Evolutionary conservation across 1,140 invertebrate genomes (phyloP).

Genomic region (Medauroidea extradentata): DNA sequence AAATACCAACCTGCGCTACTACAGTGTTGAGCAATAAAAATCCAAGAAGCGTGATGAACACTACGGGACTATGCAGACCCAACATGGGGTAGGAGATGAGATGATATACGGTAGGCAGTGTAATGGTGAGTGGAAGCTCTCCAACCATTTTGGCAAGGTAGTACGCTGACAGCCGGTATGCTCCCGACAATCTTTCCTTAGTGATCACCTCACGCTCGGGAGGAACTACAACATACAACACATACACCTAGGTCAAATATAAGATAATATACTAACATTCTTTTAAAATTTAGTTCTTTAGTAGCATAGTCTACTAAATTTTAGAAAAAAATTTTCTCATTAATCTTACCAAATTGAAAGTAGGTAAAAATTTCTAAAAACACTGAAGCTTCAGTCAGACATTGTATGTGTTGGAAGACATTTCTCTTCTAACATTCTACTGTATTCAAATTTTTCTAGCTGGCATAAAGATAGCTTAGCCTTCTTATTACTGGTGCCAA

Average conservation of each 20-base stretch:
- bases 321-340: too few relatives aligned
- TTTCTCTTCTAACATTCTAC: too few relatives aligned
- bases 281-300: too few relatives aligned
- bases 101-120: slow-evolving; percentile 74
- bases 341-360: too few relatives aligned
- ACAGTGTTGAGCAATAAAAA: slow-evolving; percentile 73
- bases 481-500: too few relatives aligned
- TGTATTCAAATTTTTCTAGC: too few relatives aligned
- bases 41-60: slow-evolving; percentile 66
- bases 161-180: slow-evolving; percentile 78
- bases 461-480: too few relatives aligned
- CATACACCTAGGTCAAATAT: not conserved
- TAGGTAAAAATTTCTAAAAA: too few relatives aligned
- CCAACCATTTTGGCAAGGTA: slow-evolving; percentile 84
- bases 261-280: not conserved
- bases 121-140: slow-evolving; percentile 72
- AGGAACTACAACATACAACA: slow-evolving; percentile 59
- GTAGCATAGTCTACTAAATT: too few relatives aligned
- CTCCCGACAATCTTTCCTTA: slow-evolving; percentile 76
- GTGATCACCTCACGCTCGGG: slow-evolving; percentile 77
- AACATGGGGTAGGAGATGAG: slow-evolving; percentile 77
- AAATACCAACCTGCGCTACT: slow-evolving; percentile 60
- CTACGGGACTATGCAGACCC: slow-evolving; percentile 54
- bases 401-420: too few relatives aligned
- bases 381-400: too few relatives aligned